Percentiles rank a stretch among this genome's conserved stretches.
Evolutionary conservation across 2,888 invertebrate genomes (phyloP).

Genomic region (Eupithecia abbreviata): DNA sequence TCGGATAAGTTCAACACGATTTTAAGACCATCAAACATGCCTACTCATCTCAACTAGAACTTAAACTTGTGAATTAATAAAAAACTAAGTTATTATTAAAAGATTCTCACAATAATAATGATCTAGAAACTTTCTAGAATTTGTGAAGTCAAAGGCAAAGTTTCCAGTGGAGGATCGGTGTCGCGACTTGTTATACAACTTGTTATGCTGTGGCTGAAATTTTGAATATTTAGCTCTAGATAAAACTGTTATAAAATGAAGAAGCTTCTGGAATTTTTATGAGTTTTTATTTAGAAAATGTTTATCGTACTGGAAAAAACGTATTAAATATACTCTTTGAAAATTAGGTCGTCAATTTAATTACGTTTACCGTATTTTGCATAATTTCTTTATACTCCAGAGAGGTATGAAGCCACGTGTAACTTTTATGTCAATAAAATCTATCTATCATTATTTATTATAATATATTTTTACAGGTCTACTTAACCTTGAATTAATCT

Average conservation of each 20-base stretch:
- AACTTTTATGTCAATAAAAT: neutral
- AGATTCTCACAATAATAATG: neutral
- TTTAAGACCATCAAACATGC: neutral
- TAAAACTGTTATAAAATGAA: neutral
- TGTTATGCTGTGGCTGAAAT: neutral
- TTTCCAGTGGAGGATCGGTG: constrained; percentile 1
- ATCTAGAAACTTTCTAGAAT: neutral
- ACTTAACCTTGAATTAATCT: neutral
- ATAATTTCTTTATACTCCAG: neutral
- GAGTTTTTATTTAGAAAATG: neutral
- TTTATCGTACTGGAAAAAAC: neutral
- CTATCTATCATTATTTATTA: neutral
- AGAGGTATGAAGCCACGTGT: neutral
- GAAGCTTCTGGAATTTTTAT: neutral
- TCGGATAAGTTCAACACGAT: neutral
- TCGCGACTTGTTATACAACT: neutral
- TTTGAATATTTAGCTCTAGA: neutral
- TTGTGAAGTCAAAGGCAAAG: constrained; percentile 2
- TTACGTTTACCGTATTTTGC: neutral
- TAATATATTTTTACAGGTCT: neutral
- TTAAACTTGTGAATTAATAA: neutral
- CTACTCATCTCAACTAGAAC: neutral
- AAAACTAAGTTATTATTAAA: neutral
- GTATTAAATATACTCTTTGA: neutral
- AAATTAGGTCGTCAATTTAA: neutral